phyloP scores from a whole-genome alignment of 2,888 invertebrate species.

The Yponomeuta evonymella region DNA sequence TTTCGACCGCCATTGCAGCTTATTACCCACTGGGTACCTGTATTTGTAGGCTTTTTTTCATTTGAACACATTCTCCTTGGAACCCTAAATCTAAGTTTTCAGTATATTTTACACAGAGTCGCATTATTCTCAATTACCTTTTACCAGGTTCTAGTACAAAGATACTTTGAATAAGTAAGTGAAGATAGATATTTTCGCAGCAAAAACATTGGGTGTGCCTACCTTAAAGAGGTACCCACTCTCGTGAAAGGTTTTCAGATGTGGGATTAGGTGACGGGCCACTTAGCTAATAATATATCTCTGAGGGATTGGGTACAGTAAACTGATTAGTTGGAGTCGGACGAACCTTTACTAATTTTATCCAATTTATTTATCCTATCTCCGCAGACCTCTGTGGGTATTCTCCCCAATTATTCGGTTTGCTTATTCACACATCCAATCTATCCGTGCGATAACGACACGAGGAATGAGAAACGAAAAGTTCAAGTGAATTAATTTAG shows the following conservation, averaged over 20 bases:
- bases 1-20: not conserved
- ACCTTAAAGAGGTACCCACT: not conserved
- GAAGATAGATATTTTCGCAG: not conserved
- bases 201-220: not conserved
- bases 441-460: conserved; percentile 14
- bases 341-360: conserved; percentile 20
- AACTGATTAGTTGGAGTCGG: conserved; percentile 22
- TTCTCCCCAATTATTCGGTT: conserved; percentile 10
- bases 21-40: not conserved
- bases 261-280: conserved; percentile 6
- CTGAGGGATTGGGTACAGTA: conserved; percentile 13
- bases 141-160: too few relatives aligned
- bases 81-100: not conserved
- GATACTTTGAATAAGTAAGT: not conserved
- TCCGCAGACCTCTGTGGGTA: conserved; percentile 1
- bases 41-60: not conserved
- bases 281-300: conserved; percentile 5
- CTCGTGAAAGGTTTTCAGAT: not conserved
- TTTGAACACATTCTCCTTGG: not conserved
- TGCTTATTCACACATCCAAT: conserved; percentile 10
- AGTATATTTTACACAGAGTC: too few relatives aligned
- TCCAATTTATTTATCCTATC: conserved; percentile 12
- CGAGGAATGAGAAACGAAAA: conserved; percentile 5
- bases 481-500: conserved; percentile 11
- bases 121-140: too few relatives aligned